Evolutionary conservation across 2,113 vertebrate species (phyloP), one percentile per base, ranked within the genome.

Genomic region (Mobula birostris): DNA sequence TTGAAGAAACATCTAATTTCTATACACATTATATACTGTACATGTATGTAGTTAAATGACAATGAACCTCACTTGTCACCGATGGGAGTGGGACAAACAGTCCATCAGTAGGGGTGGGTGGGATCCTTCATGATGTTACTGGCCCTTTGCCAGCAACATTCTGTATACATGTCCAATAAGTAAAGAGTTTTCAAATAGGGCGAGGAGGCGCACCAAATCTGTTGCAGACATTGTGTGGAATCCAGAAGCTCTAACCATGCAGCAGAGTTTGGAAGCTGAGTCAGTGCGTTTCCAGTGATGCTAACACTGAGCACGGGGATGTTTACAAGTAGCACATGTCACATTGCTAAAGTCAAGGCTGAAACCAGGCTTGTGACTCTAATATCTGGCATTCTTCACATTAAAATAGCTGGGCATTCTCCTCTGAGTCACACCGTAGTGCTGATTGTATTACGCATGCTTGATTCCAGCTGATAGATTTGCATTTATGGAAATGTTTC

Each of bases 331-430:
- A 15, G 24, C 5, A 17, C 85, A 63, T 88, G 85, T 66, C 61
- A 88, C 12, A 17, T 17, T 17, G 58, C n/a, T 66, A 32, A 85
- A 32, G 85, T n/a, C 85, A 66, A 88, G 58, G 29, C 61, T 88
- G 58, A n/a, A 66, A 32, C 29, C n/a, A 88, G 85, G 12, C 58
- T n/a, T 58, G 1, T n/a, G 83, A 29, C 12, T 88, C 85, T 85
- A 88, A 88, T 27, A 32, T 66, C 85, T 66, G 58, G 14, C 61
- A 11, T 58, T 88, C 85, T 17, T 66, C 63, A 88, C 61, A n/a
- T 66, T 88, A 14, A 87, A 61, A 87, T 87, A 87, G 66, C 61
- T 66, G n/a, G n/a, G n/a, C 56, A 88, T 63, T 88, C 24, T 88
- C 11, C 14, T 29, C 85, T 88, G 58, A n/a, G 61, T n/a, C 61